Conservation (phyloP, 2,888 invertebrate genomes). For the Acrobasis repandana region DNA sequence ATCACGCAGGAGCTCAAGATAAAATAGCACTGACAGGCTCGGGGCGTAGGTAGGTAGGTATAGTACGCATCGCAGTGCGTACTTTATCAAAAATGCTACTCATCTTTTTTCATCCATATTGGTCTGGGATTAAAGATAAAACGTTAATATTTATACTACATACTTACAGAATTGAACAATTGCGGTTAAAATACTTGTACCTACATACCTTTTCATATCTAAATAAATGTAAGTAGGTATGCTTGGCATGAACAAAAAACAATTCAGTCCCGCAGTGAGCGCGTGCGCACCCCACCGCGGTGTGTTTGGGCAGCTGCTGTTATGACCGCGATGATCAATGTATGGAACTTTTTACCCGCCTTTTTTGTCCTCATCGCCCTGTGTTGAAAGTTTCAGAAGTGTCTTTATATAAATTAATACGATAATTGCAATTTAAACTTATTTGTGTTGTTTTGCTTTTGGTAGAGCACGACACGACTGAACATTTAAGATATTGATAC, state of each 20-base stretch:
- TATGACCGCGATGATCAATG: slow-evolving; percentile 38
- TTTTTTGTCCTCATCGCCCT: slow-evolving; percentile 33
- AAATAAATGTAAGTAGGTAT: background rate
- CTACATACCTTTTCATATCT: no score
- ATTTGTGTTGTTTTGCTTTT: background rate
- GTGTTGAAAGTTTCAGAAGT: slow-evolving; percentile 30
- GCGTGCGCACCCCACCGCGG: slow-evolving; percentile 35
- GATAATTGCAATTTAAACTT: background rate
- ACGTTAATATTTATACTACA: no score
- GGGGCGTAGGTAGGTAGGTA: no score
- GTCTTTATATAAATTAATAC: slow-evolving; percentile 14
- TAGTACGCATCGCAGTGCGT: no score
- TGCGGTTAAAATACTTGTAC: no score
- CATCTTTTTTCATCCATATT: no score
- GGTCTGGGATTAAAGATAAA: no score
- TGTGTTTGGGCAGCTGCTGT: slow-evolving; percentile 52
- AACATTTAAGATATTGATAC: no score
- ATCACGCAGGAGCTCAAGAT: no score
- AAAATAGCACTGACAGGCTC: no score
- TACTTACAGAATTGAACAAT: no score
- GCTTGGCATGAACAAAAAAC: background rate
- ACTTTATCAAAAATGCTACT: no score
- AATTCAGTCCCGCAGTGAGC: slow-evolving; percentile 12
- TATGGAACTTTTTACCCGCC: slow-evolving; percentile 33
- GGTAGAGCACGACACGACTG: background rate